Evolutionary conservation across 2,113 vertebrate species (phyloP), one percentile per base, ranked within the genome.

Genomic region (Myocastor coypus): DNA sequence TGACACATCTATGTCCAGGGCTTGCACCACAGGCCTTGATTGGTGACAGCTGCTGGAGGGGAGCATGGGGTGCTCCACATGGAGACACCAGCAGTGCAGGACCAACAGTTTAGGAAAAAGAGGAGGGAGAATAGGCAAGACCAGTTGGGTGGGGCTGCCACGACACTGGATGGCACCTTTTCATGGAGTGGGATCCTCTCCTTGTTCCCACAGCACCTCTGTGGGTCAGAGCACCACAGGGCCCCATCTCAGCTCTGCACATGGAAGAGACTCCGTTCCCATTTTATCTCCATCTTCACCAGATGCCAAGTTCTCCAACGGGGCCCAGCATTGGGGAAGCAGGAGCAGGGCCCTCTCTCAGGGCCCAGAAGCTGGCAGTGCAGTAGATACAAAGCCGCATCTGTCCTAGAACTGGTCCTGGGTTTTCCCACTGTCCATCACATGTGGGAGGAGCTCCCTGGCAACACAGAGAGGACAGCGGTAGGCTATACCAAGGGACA

Each of bases 21-120:
- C 59, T 3, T 28, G 17, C 0, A 3, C 22, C 30, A 14, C 22
- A 37, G 6, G 0, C n/a, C 5, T 50, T 12, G 20, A 19, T 13
- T 9, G 3, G 8, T 30, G 69, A 37, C 5, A 17, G 2, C 30
- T 61, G 7, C 22, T 42, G 37, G 20, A 40, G 3, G 69, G 46
- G 5, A 4, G 16, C 1, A 3, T 0, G 4, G 57, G 77, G 42
- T 3, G 46, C 17, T 32, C 10, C 16, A 26, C 32, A 17, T 14
- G 61, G 93, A 46, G 8, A 37, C 30, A 14, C 46, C 12, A 24
- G 32, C 37, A 26, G 4, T 6, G 24, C 20, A 63, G 68, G 26
- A 37, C 5, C 10, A 32, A 61, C 13, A 17, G 50, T 46, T n/a
- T 32, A 14, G 73, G 9, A 34, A 46, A 42, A 64, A 30, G n/a